A percentile compares a stretch with the other conserved stretches of the same genome.
Conservation (phyloP, 1,140 invertebrate species). For the Drosophila erecta region DNA sequence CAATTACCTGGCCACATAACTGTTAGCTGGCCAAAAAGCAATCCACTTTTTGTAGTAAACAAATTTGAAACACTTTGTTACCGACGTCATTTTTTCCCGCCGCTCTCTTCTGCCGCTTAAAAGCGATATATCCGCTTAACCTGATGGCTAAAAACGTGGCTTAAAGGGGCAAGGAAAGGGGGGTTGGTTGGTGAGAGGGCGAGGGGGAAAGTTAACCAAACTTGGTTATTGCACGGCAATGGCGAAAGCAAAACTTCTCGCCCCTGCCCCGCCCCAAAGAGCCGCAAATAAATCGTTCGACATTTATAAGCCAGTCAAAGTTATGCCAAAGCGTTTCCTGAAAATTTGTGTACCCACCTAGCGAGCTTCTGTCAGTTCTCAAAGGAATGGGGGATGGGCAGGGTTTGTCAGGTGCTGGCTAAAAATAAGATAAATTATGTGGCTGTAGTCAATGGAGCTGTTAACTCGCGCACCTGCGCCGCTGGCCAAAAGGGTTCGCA, state of each 20-base stretch:
- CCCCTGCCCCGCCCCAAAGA: conserved; percentile 1
- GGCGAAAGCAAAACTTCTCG: conserved; percentile 22
- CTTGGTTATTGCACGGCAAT: conserved; percentile 23
- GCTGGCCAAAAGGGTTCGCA: conserved; percentile 1
- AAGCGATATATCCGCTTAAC: conserved; percentile 38
- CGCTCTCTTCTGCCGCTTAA: conserved; percentile 10
- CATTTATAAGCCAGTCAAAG: conserved; percentile 83
- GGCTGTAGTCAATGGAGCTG: conserved; percentile 80
- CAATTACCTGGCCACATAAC: conserved; percentile 55
- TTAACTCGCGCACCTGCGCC: conserved; percentile 74
- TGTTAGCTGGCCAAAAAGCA: conserved; percentile 62
- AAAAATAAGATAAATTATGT: conserved; percentile 83
- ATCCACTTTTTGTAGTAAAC: conserved; percentile 75
- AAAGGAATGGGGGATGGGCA: too few relatives aligned
- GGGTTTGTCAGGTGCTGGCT: conserved; percentile 41
- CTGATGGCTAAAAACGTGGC: conserved; percentile 3
- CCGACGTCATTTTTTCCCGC: conserved; percentile 46
- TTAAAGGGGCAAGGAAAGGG: background rate
- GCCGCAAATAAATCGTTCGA: conserved; percentile 81
- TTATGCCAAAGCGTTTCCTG: conserved; percentile 73
- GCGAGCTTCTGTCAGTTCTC: too few relatives aligned
- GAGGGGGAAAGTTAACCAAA: conserved; percentile 15
- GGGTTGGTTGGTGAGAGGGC: background rate
- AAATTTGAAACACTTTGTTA: conserved; percentile 81
- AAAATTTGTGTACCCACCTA: conserved; percentile 51